Evolutionary conservation across 1,140 invertebrate genomes (phyloP), one percentile per base, ranked within the genome.

Genomic region (Sogatella furcifera): DNA sequence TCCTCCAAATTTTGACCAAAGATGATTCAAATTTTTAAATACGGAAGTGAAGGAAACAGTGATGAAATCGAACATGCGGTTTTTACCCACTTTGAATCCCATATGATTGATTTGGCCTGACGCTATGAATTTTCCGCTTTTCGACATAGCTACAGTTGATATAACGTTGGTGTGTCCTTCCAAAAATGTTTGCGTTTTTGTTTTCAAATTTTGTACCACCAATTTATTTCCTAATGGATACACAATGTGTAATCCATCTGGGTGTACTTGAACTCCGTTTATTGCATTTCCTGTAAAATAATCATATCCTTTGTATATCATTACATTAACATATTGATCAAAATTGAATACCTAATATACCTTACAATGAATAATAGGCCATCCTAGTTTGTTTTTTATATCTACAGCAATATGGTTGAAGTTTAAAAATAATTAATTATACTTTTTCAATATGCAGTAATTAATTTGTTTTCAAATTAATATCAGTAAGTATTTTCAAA

Each of bases 101-200:
- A 92, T 89, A 68, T 93, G 85, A 69, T 89, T 95, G 11, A 89
- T 81, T 73, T 95, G 90, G 0, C 93, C 92, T 10, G 91, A 92
- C 19, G 89, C 92, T 38, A 96, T 74, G 67, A 84, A 90, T 24
- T 83, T 83, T 43, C 92, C 92, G 63, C 80, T 78, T 2, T 80
- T 78, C 46, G 92, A 94, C 8, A 95, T 68, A 57, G 85, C 84
- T 13, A 97, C 73, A 31, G 89, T 83, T 0, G 90, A 88, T 41
- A 97, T 85, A 49, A 82, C 81, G 74, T 94, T 90, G 0, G 85
- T 85, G 69, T 95, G 92, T 0, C 90, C 91, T 44, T 81, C 80
- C 28, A 95, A 77, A 70, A 93, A 92, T 49, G 75, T 70, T 72
- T 92, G 90, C 65, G 82, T 78, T 66, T 84, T 83, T 1, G 80